Evolutionary conservation across 2,888 invertebrate species (phyloP).

Genomic region (Argyresthia albistria): DNA sequence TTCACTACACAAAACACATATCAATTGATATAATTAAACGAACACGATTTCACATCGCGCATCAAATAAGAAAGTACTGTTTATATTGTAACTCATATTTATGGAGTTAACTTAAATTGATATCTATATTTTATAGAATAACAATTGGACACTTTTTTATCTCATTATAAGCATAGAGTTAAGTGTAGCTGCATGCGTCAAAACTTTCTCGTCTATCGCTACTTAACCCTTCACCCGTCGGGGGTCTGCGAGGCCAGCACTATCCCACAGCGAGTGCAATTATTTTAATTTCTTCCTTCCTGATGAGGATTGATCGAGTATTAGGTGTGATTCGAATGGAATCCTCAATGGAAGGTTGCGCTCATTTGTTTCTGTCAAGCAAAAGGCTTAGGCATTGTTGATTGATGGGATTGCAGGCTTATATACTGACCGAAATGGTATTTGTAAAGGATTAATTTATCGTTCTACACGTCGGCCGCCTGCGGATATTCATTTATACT

Average conservation of each 20-base stretch:
- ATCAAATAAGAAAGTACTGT: neutral
- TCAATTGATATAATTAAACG: neutral
- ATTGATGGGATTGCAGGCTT: neutral
- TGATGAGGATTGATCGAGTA: conserved; percentile 55
- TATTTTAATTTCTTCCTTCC: conserved; percentile 65
- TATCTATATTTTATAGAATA: conserved; percentile 5
- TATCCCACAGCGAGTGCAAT: conserved; percentile 49
- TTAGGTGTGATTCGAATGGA: conserved; percentile 43
- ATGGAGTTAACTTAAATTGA: conserved; percentile 1
- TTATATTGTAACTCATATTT: conserved; percentile 3
- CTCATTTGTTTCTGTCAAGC: conserved; percentile 1
- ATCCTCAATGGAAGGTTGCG: neutral
- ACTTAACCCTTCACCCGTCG: conserved; percentile 34
- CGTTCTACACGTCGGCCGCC: no score
- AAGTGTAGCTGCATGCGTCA: no score
- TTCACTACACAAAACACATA: no score
- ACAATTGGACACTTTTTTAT: no score
- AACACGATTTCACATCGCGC: neutral
- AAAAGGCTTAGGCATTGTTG: neutral
- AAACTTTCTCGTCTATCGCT: conserved; percentile 20
- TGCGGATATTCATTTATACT: no score
- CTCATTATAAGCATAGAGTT: no score
- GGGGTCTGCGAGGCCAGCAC: conserved; percentile 28
- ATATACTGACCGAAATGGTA: neutral
- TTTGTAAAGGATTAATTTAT: no score